Evolutionary conservation across 1,140 invertebrate species (phyloP).

Genomic region (Drosophila tsacasi): DNA sequence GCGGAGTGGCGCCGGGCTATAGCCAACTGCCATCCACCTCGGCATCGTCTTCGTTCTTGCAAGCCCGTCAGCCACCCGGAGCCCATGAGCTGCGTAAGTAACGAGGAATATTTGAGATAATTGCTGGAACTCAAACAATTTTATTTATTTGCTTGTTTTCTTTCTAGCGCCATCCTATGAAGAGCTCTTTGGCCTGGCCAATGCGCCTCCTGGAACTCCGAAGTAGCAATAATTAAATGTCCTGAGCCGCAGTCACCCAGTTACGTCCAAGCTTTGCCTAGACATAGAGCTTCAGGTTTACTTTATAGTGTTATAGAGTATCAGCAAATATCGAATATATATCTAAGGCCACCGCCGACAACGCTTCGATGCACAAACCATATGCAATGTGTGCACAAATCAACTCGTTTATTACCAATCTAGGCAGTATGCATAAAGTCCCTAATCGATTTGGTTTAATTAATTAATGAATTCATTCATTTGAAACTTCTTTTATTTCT

Average conservation of each 20-base stretch:
- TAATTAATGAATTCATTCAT: no score
- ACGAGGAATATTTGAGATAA: neutral
- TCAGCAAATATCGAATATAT: slow-evolving; percentile 33
- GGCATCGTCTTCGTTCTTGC: slow-evolving; percentile 52
- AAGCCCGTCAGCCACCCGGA: slow-evolving; percentile 49
- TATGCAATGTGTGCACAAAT: slow-evolving; percentile 32
- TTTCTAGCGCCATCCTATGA: slow-evolving; percentile 78
- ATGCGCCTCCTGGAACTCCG: slow-evolving; percentile 63
- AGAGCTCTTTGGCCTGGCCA: slow-evolving; percentile 75
- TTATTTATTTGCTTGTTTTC: neutral
- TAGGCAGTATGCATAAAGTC: slow-evolving; percentile 5
- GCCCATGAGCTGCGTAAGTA: slow-evolving; percentile 76
- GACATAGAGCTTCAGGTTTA: slow-evolving; percentile 73
- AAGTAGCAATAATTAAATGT: slow-evolving; percentile 48
- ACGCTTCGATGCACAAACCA: slow-evolving; percentile 15
- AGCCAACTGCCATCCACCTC: slow-evolving; percentile 70
- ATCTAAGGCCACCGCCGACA: slow-evolving; percentile 15
- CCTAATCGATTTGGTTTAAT: neutral
- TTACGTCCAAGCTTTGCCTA: slow-evolving; percentile 75
- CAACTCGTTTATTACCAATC: neutral
- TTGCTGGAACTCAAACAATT: neutral
- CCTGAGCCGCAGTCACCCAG: slow-evolving; percentile 56
- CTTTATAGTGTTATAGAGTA: slow-evolving; percentile 64
- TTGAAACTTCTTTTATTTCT: neutral
- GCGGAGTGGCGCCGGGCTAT: slow-evolving; percentile 34